Conservation (phyloP, 2,888 invertebrate genomes). For the Macrosoma leucophasiata region DNA sequence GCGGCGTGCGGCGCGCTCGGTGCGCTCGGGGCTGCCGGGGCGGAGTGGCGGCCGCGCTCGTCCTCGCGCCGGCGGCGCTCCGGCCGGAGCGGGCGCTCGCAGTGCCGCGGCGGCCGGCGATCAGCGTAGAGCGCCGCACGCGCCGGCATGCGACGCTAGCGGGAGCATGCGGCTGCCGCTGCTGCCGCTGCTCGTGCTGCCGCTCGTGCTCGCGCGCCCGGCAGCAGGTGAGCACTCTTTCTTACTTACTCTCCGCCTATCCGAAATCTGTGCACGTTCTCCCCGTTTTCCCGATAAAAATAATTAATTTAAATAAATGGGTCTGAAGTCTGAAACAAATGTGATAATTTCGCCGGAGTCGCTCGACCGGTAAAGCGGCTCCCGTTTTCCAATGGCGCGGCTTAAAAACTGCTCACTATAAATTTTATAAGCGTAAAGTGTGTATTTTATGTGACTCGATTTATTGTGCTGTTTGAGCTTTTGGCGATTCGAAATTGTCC, state of each 20-base stretch:
- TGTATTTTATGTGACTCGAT: conserved; percentile 24
- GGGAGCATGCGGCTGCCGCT: conserved; percentile 69
- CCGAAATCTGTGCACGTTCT: background rate
- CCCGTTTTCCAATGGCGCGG: conserved; percentile 35
- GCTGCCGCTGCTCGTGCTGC: conserved; percentile 69
- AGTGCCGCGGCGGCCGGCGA: conserved; percentile 44
- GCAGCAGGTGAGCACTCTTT: conserved; percentile 55
- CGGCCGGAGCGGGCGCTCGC: conserved; percentile 30
- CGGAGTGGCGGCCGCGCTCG: conserved; percentile 39
- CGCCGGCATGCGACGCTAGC: conserved; percentile 65
- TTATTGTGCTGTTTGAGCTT: conserved; percentile 13
- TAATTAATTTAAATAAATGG: conserved; percentile 39
- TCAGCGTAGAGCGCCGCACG: conserved; percentile 45
- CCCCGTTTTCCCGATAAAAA: conserved; percentile 15
- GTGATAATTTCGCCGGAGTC: conserved; percentile 33
- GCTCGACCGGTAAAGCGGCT: conserved; percentile 42
- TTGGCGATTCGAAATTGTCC: conserved; percentile 3
- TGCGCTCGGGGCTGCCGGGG: conserved; percentile 32
- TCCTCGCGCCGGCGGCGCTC: conserved; percentile 42
- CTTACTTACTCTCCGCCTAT: conserved; percentile 5
- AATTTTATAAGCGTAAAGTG: conserved; percentile 24
- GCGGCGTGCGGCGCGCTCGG: conserved; percentile 33
- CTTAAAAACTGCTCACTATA: conserved; percentile 21
- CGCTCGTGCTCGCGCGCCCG: conserved; percentile 68
- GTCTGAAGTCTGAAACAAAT: conserved; percentile 29